Evolutionary conservation across 2,888 invertebrate species (phyloP), one percentile per base, ranked within the genome.

Genomic region (Pocota personata): DNA sequence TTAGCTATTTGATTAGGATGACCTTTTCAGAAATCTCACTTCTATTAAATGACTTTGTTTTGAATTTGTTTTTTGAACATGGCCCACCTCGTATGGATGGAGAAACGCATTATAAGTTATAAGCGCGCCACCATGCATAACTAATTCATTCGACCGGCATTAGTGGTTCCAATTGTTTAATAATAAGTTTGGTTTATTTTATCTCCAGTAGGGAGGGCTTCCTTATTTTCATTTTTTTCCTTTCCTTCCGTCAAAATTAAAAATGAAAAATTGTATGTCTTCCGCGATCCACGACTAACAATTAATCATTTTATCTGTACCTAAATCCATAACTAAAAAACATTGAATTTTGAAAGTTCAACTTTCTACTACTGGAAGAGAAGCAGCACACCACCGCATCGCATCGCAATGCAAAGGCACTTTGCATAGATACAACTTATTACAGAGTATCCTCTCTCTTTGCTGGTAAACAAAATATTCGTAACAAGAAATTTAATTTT

Each of bases 231-330:
- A 10, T 10, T 62, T 14, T 16, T 24, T 10, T n/a, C 43, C 10
- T 30, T 48, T 30, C 37, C 27, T 43, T 73, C 37, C 35, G 32
- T 30, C 3, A 2, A 73, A 21, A 52, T 8, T 72, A 48, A 35
- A 48, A 50, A 48, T 19, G 48, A 37, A 50, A 60, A 40, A 12
- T 16, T 37, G 37, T n/a, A n/a, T n/a, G n/a, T n/a, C 37, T 37
- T 37, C 37, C 37, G 37, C 55, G 16, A 71, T 21, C 37, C 58
- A 77, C 78, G 71, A 62, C 50, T 67, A 19, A 58, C 57, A 64
- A 82, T 82, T 62, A 80, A 80, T 82, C 82, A 69, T 62, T 37
- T 60, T 48, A 46, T 62, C 60, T 50, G 52, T 57, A 24, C 43
- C 62, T 64, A 24, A 46, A 37, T 46, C 52, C 66, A 73, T 43